Conservation (phyloP, 1,140 invertebrate species). For the Cardiocondyla obscurior region DNA sequence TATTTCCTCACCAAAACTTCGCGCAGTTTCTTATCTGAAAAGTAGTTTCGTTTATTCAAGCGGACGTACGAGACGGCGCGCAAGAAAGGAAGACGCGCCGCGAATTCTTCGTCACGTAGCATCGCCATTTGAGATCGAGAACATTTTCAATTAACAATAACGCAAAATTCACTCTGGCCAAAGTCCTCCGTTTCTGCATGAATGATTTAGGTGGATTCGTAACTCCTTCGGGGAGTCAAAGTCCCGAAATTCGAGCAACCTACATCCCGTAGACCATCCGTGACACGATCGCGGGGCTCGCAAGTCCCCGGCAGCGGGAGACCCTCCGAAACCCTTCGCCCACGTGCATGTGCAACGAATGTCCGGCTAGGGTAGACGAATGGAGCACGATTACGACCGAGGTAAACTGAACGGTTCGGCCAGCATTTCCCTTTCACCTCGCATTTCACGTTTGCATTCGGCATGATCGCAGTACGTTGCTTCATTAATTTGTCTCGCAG, state of each 20-base stretch:
- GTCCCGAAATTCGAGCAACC: constrained; percentile 54
- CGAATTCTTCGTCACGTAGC: neutral
- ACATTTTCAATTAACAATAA: constrained; percentile 36
- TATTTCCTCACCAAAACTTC: too few species aligned
- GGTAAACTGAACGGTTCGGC: constrained; percentile 55
- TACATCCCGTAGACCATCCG: constrained; percentile 53
- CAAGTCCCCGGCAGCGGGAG: neutral
- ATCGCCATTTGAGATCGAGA: constrained; percentile 4
- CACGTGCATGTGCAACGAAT: constrained; percentile 22
- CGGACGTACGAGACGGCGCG: too few species aligned
- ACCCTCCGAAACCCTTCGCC: constrained; percentile 24
- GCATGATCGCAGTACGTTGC: neutral
- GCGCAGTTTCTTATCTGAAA: too few species aligned
- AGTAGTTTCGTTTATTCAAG: too few species aligned
- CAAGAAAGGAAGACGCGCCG: neutral
- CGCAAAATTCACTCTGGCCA: neutral
- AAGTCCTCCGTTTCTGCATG: constrained; percentile 41
- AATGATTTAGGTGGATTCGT: constrained; percentile 63
- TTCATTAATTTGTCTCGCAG: constrained; percentile 11
- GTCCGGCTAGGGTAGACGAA: constrained; percentile 30
- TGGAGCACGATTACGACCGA: constrained; percentile 47
- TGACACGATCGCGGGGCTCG: constrained; percentile 24
- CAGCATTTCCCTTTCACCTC: constrained; percentile 3
- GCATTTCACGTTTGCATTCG: neutral
- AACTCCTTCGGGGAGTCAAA: constrained; percentile 58